Evolutionary conservation across 1,140 invertebrate species (phyloP).

Genomic region (Trichogramma pretiosum): DNA sequence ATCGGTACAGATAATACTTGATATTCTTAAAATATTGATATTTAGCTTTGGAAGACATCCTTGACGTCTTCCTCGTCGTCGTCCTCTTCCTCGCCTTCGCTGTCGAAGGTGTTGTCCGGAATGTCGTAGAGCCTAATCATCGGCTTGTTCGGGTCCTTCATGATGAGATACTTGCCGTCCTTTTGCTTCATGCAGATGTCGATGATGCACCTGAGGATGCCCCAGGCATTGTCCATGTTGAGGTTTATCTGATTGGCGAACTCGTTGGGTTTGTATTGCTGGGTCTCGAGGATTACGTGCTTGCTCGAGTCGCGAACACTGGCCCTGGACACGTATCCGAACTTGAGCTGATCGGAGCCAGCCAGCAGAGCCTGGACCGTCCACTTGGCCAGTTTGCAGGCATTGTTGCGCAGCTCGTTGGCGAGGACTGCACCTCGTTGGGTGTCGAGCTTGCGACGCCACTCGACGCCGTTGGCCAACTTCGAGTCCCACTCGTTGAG

Average conservation of each 20-base stretch:
- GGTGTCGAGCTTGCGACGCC: slow-evolving; percentile 94
- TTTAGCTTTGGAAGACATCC: slow-evolving; percentile 50
- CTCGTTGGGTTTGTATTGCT: slow-evolving; percentile 97
- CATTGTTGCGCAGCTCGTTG: slow-evolving; percentile 97
- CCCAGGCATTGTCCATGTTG: slow-evolving; percentile 99
- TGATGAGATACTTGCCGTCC: slow-evolving; percentile 94
- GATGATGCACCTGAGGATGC: slow-evolving; percentile 94
- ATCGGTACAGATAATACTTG: too few relatives aligned
- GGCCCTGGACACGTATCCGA: slow-evolving; percentile 94
- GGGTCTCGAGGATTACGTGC: slow-evolving; percentile 95
- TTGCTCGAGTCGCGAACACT: slow-evolving; percentile 90
- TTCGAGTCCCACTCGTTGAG: slow-evolving; percentile 99
- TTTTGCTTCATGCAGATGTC: slow-evolving; percentile 97
- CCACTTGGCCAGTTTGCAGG: slow-evolving; percentile 98
- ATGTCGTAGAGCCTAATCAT: slow-evolving; percentile 94
- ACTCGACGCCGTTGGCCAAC: slow-evolving; percentile 91
- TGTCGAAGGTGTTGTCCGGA: slow-evolving; percentile 96
- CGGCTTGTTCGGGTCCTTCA: slow-evolving; percentile 99
- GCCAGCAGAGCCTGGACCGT: slow-evolving; percentile 93
- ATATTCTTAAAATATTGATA: too few relatives aligned
- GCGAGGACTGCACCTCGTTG: slow-evolving; percentile 96
- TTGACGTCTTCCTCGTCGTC: slow-evolving; percentile 62
- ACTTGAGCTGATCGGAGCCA: slow-evolving; percentile 95
- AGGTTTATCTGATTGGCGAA: slow-evolving; percentile 98
- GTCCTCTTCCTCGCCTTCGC: slow-evolving; percentile 88